These are phyloP conservation scores for Anoplolepis gracilipes DNA, from an alignment of 1,140 invertebrate genomes.

Conservation along the genomic window DNA sequence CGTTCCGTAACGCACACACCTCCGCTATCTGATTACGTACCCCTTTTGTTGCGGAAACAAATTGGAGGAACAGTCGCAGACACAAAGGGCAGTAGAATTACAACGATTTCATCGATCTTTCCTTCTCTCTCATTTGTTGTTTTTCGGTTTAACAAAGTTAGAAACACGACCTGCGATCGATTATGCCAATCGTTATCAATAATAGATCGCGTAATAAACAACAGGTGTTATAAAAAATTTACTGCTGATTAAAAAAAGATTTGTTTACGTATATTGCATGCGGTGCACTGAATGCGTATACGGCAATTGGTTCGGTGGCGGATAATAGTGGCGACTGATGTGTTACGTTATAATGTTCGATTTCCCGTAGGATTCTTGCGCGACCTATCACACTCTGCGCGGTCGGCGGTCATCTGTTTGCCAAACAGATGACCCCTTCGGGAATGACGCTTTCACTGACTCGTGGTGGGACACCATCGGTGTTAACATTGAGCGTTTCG, in stretches of 20 bases:
- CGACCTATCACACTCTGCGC: constrained; percentile 48
- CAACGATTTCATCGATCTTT: constrained; percentile 60
- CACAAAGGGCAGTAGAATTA: constrained; percentile 50
- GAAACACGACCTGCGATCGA: no score
- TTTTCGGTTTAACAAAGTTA: no score
- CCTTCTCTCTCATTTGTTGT: neutral
- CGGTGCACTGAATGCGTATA: neutral
- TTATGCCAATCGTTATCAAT: no score
- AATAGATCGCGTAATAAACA: neutral
- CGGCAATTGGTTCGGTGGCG: neutral
- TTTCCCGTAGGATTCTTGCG: constrained; percentile 71
- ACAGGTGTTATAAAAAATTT: neutral
- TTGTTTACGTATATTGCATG: neutral
- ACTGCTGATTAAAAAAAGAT: neutral
- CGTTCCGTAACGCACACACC: constrained; percentile 44
- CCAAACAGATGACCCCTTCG: constrained; percentile 66
- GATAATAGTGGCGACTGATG: constrained; percentile 53
- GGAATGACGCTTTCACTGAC: constrained; percentile 65
- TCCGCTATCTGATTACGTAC: constrained; percentile 63
- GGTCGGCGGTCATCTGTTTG: constrained; percentile 64
- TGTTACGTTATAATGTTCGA: constrained; percentile 64
- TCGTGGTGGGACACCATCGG: constrained; percentile 11
- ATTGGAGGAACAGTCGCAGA: constrained; percentile 57
- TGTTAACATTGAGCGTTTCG: constrained; percentile 51
- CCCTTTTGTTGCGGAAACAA: constrained; percentile 43